A percentile compares a stretch with the other conserved stretches of the same genome.
These are phyloP conservation scores for Bombus affinis DNA, from an alignment of 1,140 invertebrate genomes.

Conservation along the genomic window DNA sequence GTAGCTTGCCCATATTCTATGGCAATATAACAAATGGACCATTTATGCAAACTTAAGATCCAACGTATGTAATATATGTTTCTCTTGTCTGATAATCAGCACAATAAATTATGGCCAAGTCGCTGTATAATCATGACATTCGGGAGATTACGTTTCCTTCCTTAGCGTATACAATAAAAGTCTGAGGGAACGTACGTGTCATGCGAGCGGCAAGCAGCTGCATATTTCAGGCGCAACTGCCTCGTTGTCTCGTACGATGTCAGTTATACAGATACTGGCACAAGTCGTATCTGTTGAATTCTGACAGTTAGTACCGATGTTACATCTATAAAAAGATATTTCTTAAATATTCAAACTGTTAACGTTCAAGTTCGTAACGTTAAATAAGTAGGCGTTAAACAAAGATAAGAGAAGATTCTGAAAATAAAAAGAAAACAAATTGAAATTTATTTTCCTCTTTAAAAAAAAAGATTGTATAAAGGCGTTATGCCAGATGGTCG, in stretches of 20 bases:
- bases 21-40: constrained; percentile 25
- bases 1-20: neutral
- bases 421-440: neutral
- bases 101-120: constrained; percentile 60
- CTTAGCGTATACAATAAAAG: neutral
- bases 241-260: neutral
- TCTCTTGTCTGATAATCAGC: constrained; percentile 64
- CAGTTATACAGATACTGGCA: neutral
- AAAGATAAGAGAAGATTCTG: neutral
- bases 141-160: constrained; percentile 40
- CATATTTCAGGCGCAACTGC: neutral
- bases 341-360: neutral
- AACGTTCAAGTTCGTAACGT: neutral
- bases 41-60: constrained; percentile 58
- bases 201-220: neutral
- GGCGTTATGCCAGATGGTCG: fast-evolving
- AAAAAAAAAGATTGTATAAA: too few species aligned
- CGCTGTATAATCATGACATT: constrained; percentile 54
- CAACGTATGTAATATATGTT: constrained; percentile 54
- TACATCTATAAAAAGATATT: neutral
- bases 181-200: neutral
- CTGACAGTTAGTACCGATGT: neutral
- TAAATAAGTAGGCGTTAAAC: neutral
- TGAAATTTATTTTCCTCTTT: neutral
- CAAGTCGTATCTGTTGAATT: neutral